Evolutionary conservation across 2,888 invertebrate genomes (phyloP).

Genomic region (Agriopis aurantiaria): DNA sequence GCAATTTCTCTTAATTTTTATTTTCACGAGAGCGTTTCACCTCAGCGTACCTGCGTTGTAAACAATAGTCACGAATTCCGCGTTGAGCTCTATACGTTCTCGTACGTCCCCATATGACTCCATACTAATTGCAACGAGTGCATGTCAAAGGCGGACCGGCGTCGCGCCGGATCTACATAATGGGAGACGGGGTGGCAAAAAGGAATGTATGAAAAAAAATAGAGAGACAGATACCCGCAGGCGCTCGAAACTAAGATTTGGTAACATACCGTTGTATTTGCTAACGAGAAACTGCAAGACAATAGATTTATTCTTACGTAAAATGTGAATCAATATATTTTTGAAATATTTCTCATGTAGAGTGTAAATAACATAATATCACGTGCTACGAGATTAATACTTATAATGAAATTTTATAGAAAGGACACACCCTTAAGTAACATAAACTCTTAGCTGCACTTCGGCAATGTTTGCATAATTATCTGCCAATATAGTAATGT

Average conservation of each 20-base stretch:
- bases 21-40: slow-evolving; percentile 1
- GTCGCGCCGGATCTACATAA: slow-evolving; percentile 84
- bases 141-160: slow-evolving; percentile 85
- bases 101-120: slow-evolving; percentile 54
- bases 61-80: slow-evolving; percentile 49
- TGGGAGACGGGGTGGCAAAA: slow-evolving; percentile 78
- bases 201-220: slow-evolving; percentile 76
- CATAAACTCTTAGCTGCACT: too few relatives aligned
- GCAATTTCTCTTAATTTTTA: slow-evolving; percentile 8
- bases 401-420: too few relatives aligned
- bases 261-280: slow-evolving; percentile 70
- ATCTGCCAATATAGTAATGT: too few relatives aligned
- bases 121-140: slow-evolving; percentile 84
- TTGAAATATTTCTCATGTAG: background rate
- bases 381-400: too few relatives aligned
- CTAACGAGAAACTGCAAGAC: slow-evolving; percentile 65
- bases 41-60: slow-evolving; percentile 23
- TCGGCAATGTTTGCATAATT: too few relatives aligned
- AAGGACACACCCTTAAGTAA: too few relatives aligned
- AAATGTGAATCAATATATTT: slow-evolving; percentile 17
- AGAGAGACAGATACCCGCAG: slow-evolving; percentile 69
- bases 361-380: too few relatives aligned
- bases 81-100: slow-evolving; percentile 45
- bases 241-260: slow-evolving; percentile 71
- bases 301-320: slow-evolving; percentile 43